These are phyloP conservation scores for Heteronetta atricapilla DNA, from an alignment of 2,113 vertebrate genomes.

Conservation along the genomic window DNA sequence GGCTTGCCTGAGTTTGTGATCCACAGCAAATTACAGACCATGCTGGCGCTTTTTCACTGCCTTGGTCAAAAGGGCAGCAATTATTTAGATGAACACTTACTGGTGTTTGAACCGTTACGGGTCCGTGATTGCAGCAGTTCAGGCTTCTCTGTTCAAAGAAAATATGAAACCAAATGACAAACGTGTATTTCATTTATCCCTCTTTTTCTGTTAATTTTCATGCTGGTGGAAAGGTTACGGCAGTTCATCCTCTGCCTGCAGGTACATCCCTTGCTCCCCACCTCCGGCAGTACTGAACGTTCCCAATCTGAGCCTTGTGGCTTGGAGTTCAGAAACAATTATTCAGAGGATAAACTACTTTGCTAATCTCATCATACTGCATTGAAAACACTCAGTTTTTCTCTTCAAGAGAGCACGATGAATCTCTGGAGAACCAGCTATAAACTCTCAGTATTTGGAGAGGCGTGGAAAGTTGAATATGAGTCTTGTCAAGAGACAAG, in stretches of 20 bases:
- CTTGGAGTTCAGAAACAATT: not conserved
- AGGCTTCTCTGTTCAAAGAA: not conserved
- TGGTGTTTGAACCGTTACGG: not conserved
- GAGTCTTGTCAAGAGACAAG: not conserved
- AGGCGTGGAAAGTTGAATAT: not conserved
- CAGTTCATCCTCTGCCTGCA: not conserved
- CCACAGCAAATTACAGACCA: not conserved
- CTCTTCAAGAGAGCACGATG: not conserved
- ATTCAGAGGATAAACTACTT: not conserved
- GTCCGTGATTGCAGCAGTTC: not conserved
- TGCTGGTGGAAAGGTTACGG: not conserved
- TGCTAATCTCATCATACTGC: not conserved
- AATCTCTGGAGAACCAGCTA: not conserved
- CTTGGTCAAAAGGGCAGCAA: not conserved
- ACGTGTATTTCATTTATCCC: not conserved
- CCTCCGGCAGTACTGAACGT: not conserved
- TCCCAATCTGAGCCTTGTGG: not conserved
- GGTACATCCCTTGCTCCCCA: not conserved
- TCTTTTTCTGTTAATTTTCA: not conserved
- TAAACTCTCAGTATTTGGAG: not conserved
- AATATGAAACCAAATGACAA: not conserved
- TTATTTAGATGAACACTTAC: not conserved
- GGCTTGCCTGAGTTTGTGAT: not conserved
- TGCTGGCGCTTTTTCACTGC: not conserved
- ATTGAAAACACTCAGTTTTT: not conserved